Base-by-base conservation (phyloP, 2,113 vertebrate genomes). In the Andinoacara biseriatus region DNA sequence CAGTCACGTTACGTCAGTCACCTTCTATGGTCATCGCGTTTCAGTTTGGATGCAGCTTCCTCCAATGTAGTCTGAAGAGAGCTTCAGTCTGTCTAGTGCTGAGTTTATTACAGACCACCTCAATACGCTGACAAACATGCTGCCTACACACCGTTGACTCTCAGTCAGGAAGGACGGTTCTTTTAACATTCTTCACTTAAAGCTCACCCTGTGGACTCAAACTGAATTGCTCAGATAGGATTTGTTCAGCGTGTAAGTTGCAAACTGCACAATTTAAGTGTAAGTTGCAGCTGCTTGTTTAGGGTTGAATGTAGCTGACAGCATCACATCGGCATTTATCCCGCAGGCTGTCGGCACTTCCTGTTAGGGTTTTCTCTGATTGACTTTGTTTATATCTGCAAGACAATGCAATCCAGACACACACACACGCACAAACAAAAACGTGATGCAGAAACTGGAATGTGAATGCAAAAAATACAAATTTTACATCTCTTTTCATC, bases 331-430 rank as follows among this genome's bases (percentile, higher is more conserved):
- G 6, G 72, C 78, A 6, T 84, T 77, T n/a, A 74, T 57, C 74
- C 79, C 38, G 17, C 81, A 75, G 77, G 67, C 52, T 38, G 59
- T 60, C 38, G 76, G 59, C 3, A 38, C 78, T 86, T 90, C 89
- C 87, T 93, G 89, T 91, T 85, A 31, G 54, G 63, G 80, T 72
- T 60, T 60, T 84, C 58, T 81, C 49, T 77, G 56, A 78, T 88
- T 81, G 83, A 86, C 59, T 84, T 54, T 91, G 91, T 93, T 92
- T 91, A 87, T 58, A 84, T 89, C 87, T 46, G n/a, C 33, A 60
- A 84, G 75, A 88, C 86, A 88, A 85, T 74, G 65, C 14, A 75
- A 56, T 80, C 49, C 76, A 82, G 29, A 78, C 72, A 72, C 24
- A 77, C 74, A 81, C 31, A 59, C 40, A 76, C 74, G 72, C 62